Evolutionary conservation across 2,888 invertebrate genomes (phyloP), one percentile per base, ranked within the genome.

Genomic region (Branchellion lobata): DNA sequence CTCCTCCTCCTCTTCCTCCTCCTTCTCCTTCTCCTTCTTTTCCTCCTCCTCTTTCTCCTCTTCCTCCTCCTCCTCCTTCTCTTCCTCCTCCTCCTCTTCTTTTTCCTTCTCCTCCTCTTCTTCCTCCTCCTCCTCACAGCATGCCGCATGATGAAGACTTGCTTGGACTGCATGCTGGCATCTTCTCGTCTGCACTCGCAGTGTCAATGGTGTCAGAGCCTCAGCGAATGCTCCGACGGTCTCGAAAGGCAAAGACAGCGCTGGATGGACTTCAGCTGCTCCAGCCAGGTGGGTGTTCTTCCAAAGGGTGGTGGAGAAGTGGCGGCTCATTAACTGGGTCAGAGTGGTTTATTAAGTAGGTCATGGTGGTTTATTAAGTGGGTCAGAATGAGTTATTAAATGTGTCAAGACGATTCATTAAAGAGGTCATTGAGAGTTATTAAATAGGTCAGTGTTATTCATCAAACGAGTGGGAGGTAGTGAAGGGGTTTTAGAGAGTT

Each of bases 171-270:
- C 86, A 87, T 93, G 11, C 81, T 81, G 18, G 83, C 84, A 1
- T 81, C 81, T 8, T 83, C 83, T 24, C 80, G 81, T 21, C 83
- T 84, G n/a, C 80, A 79, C 21, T 87, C 87, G 83, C 82, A 90
- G 91, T 97, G 97, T 86, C 90, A 90, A 1, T 97, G 97, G 97
- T 97, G 97, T 87, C 91, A 92, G 0, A 89, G 89, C 8, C 88
- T 92, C 3, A 90, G 91, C 81, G 91, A 93, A 83, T 97, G 96
- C 86, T 96, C 96, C 0, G 93, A 93, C 83, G 95, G 95, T 2
- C 91, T 92, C 0, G 96, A 96, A 87, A 91, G 96, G 81, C 90
- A 92, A 85, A 91, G 93, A 79, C 96, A 97, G 85, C 92, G 93
- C 80, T 97, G 96, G 96, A 86, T 92, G 18, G 81, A 84, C 18